phyloP scores from a whole-genome alignment of 2,113 vertebrate genomes.

The Mormyrus lacerda region DNA sequence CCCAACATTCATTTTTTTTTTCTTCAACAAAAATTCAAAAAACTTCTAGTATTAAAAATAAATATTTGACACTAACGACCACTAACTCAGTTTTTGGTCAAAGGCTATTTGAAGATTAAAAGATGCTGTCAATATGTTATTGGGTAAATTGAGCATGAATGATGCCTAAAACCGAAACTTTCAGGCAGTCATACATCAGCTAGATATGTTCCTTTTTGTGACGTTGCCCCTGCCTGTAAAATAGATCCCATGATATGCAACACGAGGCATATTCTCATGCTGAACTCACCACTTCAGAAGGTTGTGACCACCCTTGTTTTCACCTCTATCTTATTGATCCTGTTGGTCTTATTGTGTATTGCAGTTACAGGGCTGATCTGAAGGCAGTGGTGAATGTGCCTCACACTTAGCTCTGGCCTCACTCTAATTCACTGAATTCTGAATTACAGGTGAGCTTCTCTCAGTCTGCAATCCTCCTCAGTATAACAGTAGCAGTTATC shows the following conservation, averaged over 20 bases:
- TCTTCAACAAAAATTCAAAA: constrained; percentile 22
- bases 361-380: constrained; percentile 10
- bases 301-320: neutral
- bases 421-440: neutral
- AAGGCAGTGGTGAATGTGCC: constrained; percentile 6
- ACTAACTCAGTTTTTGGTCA: constrained; percentile 49
- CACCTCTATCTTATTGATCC: neutral
- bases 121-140: constrained; percentile 8
- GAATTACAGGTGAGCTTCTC: neutral
- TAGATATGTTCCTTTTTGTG: neutral
- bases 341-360: neutral
- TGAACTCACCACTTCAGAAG: neutral
- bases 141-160: constrained; percentile 13
- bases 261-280: neutral
- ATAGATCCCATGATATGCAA: neutral
- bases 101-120: constrained; percentile 49
- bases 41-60: constrained; percentile 15
- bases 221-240: neutral
- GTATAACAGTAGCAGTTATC: constrained; percentile 17
- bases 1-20: neutral
- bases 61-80: constrained; percentile 36
- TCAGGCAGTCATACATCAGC: neutral
- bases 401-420: neutral
- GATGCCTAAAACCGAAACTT: neutral
- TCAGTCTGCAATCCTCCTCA: neutral